Evolutionary conservation across 2,113 vertebrate genomes (phyloP).

Genomic region (Chionomys nivalis): DNA sequence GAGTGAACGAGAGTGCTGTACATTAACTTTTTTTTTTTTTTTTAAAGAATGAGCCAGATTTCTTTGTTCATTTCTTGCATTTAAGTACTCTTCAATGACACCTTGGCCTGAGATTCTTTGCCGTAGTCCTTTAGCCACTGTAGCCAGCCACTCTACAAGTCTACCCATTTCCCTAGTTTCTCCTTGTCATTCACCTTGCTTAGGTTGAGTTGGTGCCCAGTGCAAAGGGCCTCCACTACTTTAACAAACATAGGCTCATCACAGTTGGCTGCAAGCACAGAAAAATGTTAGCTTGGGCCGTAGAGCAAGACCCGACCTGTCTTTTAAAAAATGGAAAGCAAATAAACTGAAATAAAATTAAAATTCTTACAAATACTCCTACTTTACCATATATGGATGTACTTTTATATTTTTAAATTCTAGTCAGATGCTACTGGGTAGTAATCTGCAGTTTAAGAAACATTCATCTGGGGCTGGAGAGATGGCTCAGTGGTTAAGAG

Average conservation of each 20-base stretch:
- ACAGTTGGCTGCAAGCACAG: neutral
- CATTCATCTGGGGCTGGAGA: neutral
- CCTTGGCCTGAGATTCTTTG: neutral
- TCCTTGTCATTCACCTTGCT: neutral
- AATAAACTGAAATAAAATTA: neutral
- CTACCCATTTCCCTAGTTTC: neutral
- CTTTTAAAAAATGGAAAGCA: neutral
- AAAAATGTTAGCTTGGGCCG: neutral
- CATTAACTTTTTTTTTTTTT: neutral
- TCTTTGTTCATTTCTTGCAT: neutral
- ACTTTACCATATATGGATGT: neutral
- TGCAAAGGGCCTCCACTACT: neutral
- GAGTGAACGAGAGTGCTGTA: neutral
- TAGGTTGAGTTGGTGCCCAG: neutral
- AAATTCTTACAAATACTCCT: neutral
- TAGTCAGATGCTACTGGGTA: neutral
- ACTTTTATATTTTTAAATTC: neutral
- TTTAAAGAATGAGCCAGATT: neutral
- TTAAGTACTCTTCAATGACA: neutral
- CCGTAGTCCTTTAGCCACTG: neutral
- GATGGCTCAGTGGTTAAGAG: too few relatives aligned
- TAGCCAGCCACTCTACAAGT: neutral
- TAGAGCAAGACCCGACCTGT: neutral
- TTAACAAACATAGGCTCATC: neutral
- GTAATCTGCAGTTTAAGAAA: neutral